Conservation (phyloP, 1,140 invertebrate genomes). For the Magallana angulata region DNA sequence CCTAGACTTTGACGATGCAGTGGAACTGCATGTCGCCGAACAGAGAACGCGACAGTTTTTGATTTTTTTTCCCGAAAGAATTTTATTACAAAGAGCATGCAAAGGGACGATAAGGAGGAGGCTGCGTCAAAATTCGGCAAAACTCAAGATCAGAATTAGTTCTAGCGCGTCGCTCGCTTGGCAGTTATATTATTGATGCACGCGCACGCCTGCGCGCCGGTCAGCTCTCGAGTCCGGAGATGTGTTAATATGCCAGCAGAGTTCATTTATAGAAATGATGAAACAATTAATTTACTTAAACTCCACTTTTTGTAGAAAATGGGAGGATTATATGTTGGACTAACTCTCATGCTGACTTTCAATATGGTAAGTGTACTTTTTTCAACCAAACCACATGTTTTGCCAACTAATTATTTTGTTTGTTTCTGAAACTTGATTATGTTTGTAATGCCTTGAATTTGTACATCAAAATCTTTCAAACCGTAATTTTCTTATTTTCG, state of each 20-base stretch:
- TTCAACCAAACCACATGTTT: too few species aligned
- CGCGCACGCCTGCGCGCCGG: constrained; percentile 10
- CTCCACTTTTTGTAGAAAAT: constrained; percentile 36
- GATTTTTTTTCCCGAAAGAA: background rate
- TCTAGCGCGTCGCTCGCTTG: constrained; percentile 27
- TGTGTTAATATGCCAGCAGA: constrained; percentile 29
- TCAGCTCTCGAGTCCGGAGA: constrained; percentile 10
- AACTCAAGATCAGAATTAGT: constrained; percentile 8
- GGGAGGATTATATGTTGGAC: constrained; percentile 30
- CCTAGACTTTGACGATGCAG: background rate
- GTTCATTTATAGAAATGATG: constrained; percentile 36
- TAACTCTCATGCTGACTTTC: constrained; percentile 33
- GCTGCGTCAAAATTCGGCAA: background rate
- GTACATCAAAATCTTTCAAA: too few species aligned
- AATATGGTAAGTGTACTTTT: constrained; percentile 11
- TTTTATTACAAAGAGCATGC: constrained; percentile 34
- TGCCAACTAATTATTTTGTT: too few species aligned
- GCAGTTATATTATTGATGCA: constrained; percentile 28
- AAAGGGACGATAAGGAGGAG: constrained; percentile 1
- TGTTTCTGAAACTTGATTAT: too few species aligned
- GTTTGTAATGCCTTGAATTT: too few species aligned
- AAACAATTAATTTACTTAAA: constrained; percentile 37
- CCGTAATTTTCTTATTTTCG: too few species aligned
- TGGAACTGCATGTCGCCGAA: background rate
- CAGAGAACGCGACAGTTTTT: background rate